These are phyloP conservation scores for Stegodyphus dumicola DNA, from an alignment of 1,140 invertebrate genomes.

Conservation along the genomic window DNA sequence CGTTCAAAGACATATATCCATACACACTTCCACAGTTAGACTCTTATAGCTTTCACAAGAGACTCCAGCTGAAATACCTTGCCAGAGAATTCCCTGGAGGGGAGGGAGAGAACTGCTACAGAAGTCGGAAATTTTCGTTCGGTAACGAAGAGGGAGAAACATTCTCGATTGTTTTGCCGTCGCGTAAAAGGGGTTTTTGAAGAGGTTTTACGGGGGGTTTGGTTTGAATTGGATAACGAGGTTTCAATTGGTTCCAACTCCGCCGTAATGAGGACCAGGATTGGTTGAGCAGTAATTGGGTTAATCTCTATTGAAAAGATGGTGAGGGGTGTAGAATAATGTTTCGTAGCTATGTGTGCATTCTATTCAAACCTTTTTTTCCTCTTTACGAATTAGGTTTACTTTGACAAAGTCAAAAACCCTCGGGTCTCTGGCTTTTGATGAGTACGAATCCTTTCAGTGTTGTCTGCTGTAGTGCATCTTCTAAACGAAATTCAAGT, in stretches of 20 bases:
- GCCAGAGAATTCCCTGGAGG: constrained; percentile 10
- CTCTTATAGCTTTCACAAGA: too few species aligned
- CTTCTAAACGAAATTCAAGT: too few species aligned
- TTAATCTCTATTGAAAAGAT: constrained; percentile 21
- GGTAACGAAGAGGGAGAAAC: constrained; percentile 36
- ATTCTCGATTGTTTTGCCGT: constrained; percentile 31
- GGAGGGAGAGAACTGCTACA: too few species aligned
- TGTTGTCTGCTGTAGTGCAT: too few species aligned
- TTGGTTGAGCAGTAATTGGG: constrained; percentile 24
- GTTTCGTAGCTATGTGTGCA: too few species aligned
- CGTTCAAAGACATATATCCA: too few species aligned
- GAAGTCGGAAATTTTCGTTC: constrained; percentile 27
- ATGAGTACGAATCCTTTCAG: neutral
- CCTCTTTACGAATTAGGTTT: too few species aligned
- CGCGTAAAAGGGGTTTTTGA: constrained; percentile 38
- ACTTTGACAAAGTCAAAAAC: too few species aligned
- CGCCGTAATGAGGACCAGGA: constrained; percentile 11
- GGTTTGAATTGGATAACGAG: constrained; percentile 46
- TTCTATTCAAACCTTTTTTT: too few species aligned
- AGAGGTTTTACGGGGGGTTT: constrained; percentile 10
- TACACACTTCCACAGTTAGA: too few species aligned
- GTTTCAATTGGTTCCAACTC: constrained; percentile 11
- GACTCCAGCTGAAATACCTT: neutral
- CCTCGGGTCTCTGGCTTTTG: too few species aligned
- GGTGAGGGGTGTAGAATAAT: too few species aligned